Conservation (phyloP, 2,888 invertebrate genomes). For the Polydrusus tereticollis region DNA sequence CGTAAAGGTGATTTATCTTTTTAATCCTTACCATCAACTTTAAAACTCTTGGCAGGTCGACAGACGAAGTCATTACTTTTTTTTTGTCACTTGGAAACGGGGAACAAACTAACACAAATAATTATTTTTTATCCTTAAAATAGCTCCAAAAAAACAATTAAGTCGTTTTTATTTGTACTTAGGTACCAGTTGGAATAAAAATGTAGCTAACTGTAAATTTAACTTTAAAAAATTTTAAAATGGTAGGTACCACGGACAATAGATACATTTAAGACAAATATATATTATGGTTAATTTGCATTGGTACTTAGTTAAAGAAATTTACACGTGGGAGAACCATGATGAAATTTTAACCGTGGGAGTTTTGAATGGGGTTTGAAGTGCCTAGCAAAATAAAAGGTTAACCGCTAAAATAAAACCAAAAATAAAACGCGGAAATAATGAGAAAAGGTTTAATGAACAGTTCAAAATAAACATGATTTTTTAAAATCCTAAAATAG, state of each 20-base stretch:
- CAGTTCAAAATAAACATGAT: background rate
- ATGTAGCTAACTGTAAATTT: no score
- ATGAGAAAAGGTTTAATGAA: background rate
- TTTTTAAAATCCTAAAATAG: no score
- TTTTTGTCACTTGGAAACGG: background rate
- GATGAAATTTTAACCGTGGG: slow-evolving; percentile 28
- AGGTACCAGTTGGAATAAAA: no score
- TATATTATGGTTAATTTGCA: slow-evolving; percentile 22
- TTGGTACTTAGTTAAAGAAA: slow-evolving; percentile 25
- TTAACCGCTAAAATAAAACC: slow-evolving; percentile 2
- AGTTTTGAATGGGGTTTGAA: slow-evolving; percentile 22
- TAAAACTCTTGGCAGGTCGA: background rate
- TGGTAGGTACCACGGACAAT: background rate
- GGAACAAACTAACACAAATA: background rate
- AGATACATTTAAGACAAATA: slow-evolving; percentile 3
- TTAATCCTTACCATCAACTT: background rate
- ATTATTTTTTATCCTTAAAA: background rate
- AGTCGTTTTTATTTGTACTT: no score
- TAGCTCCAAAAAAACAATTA: no score
- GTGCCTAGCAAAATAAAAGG: slow-evolving; percentile 9
- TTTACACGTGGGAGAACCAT: slow-evolving; percentile 21
- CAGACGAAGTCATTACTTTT: background rate
- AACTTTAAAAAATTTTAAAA: no score
- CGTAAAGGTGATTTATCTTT: background rate
- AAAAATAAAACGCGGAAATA: background rate